phyloP scores from a whole-genome alignment of 92 coral and sea anemone genomes.

The Pocillopora meandrina region DNA sequence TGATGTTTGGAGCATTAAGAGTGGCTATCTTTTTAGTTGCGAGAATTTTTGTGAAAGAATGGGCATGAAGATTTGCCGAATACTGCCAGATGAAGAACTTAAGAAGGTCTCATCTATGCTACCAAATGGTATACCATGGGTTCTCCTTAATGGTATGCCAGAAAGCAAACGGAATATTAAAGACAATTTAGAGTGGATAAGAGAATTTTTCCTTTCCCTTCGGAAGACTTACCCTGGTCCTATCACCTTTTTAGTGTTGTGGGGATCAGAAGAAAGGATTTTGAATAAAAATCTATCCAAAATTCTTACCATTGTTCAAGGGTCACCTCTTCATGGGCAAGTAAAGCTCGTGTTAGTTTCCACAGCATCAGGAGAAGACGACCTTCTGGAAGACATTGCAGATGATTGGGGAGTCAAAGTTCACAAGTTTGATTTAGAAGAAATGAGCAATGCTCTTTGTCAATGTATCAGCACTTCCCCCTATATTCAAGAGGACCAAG shows the following conservation, averaged over 20 bases:
- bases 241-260: conserved; percentile 57
- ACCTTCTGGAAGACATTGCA: conserved; percentile 56
- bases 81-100: conserved; percentile 48
- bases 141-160: conserved; percentile 61
- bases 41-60: conserved; percentile 35
- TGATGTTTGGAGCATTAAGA: conserved; percentile 46
- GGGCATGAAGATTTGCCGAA: conserved; percentile 69
- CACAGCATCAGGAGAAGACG: conserved; percentile 24
- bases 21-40: conserved; percentile 50
- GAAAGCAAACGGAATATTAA: conserved; percentile 38
- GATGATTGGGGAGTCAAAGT: conserved; percentile 53
- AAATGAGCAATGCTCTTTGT: conserved; percentile 54
- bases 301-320: conserved; percentile 36
- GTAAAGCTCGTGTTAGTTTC: conserved; percentile 46
- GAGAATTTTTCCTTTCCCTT: conserved; percentile 48
- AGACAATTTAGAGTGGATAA: conserved; percentile 54
- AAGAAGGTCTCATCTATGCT: conserved; percentile 16
- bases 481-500: conserved; percentile 33
- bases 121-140: conserved; percentile 73
- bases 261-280: conserved; percentile 26
- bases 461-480: conserved; percentile 46
- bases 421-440: conserved; percentile 29
- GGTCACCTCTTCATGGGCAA: conserved; percentile 24
- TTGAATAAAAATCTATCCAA: conserved; percentile 47
- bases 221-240: conserved; percentile 44